A percentile compares a stretch with the other conserved stretches of the same genome.
These are phyloP conservation scores for Micrasema minimum DNA, from an alignment of 1,140 invertebrate species.

Conservation along the genomic window DNA sequence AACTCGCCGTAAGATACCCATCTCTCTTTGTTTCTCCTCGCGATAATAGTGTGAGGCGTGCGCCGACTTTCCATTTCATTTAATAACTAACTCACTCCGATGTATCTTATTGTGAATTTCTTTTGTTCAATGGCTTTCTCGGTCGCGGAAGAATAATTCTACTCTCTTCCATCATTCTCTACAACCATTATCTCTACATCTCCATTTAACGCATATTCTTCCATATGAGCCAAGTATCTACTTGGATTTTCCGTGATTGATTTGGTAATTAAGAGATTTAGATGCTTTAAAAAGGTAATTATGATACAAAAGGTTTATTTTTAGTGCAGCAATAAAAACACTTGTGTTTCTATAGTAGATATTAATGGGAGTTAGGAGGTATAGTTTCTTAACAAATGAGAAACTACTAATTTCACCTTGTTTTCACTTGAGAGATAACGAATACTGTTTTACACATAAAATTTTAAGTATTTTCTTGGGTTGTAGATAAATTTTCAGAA, in stretches of 20 bases:
- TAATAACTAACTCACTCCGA: conserved; percentile 40
- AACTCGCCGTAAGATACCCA: conserved; percentile 28
- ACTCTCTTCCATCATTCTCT: conserved; percentile 11
- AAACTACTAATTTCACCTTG: too few relatives aligned
- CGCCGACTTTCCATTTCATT: conserved; percentile 41
- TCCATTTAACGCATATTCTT: conserved; percentile 9
- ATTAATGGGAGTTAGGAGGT: too few relatives aligned
- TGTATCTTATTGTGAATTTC: conserved; percentile 38
- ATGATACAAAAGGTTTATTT: too few relatives aligned
- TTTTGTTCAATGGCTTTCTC: conserved; percentile 44
- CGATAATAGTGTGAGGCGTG: conserved; percentile 31
- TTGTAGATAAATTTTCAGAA: too few relatives aligned
- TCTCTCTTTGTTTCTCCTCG: conserved; percentile 30
- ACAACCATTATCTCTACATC: conserved; percentile 14
- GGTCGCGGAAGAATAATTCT: conserved; percentile 31
- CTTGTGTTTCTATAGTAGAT: too few relatives aligned
- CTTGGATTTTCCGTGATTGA: conserved; percentile 11
- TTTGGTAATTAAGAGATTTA: conserved; percentile 19
- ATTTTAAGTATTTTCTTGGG: too few relatives aligned
- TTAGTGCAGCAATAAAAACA: too few relatives aligned
- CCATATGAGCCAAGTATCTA: conserved; percentile 9
- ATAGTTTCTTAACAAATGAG: too few relatives aligned
- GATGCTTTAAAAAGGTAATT: too few relatives aligned
- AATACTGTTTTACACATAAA: too few relatives aligned
- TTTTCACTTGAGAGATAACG: too few relatives aligned